Evolutionary conservation across 2,797 vertebrate genomes (phyloP), one percentile per base, ranked within the genome.

Genomic region (Peromyscus melanophrys): DNA sequence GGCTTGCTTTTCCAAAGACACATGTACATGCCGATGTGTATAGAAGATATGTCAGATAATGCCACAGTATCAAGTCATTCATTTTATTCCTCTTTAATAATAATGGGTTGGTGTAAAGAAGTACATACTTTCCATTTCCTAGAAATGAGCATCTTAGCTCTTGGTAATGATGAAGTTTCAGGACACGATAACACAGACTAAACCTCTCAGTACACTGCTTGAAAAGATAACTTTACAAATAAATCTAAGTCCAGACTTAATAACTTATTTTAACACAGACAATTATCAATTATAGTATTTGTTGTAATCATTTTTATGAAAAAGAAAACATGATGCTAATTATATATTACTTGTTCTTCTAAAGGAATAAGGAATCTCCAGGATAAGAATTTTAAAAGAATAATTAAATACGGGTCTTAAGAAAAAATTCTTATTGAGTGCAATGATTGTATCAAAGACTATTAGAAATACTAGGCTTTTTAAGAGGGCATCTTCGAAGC

Each of bases 341-440:
- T 37, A 37, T 40, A 40, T 43, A 43, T 31, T 63, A 83, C n/a
- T 43, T 83, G 16, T 11, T 46, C 14, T 84, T 84, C 40, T 65
- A 65, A 90, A 89, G 29, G 84, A 67, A 85, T 37, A 87, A 82
- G 27, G 8, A 92, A 57, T 71, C 49, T 13, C 11, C 1, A 34
- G 34, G 14, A 17, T n/a, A 69, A 17, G 2, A 69, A 34, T 69
- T 69, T 69, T 65, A 65, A 69, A n/a, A 69, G 14, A 69, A 80
- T 9, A n/a, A 91, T 67, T 57, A 90, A 82, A 89, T 73, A 63
- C 7, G 88, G 77, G 23, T 92, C 21, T 25, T 80, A 89, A 95
- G 77, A 85, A 61, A 87, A 69, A 90, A 81, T 86, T 17, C 12
- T 67, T 43, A 76, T 21, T 76, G 23, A 34, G 29, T 89, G 71